Base-by-base conservation (phyloP, 2,888 invertebrate genomes). In the Hirtodrosophila alboralis region DNA sequence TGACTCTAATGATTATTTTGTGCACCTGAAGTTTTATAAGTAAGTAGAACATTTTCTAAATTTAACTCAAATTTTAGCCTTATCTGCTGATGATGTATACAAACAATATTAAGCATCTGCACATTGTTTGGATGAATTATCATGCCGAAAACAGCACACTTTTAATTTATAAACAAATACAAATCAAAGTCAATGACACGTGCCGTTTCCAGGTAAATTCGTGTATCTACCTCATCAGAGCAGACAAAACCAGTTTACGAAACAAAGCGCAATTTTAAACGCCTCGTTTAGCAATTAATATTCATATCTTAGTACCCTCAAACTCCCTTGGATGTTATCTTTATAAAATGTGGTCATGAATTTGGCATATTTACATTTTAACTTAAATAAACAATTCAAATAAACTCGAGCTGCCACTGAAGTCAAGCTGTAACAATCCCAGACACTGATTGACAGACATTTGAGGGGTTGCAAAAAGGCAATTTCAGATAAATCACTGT, bases 341-440 rank as follows among this genome's bases (percentile, higher is more conserved):
- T 27, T 41, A 45, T 33, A 26, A 34, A 16, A 14, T 31, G 26
- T 45, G 34, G 30, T 41, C 47, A 56, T 84, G 81, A 23, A 37
- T 61, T 73, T 86, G 86, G 64, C 84, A 77, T 83, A 69, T 83
- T 83, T 86, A 73, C 78, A 51, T 73, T 76, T 59, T 28, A 48
- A 52, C 41, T 60, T 47, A 28, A 26, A 36, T 16, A 23, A 31
- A 63, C 58, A 66, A 64, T 53, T 40, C 45, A 54, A 48, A 58
- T 34, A 54, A 56, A 45, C 44, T 59, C 43, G 27, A 30, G 18
- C 57, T 60, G 74, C 41, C 45, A 30, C 26, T 40, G 59, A 73
- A 76, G 73, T 65, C 65, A 56, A 58, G 33, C 52, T 49, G 34
- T 41, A 10, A 18, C 34, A 31, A 44, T 40, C 43, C 10, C 27